Evolutionary conservation across 2,113 vertebrate genomes (phyloP).

Genomic region (Otocyon megalotis): DNA sequence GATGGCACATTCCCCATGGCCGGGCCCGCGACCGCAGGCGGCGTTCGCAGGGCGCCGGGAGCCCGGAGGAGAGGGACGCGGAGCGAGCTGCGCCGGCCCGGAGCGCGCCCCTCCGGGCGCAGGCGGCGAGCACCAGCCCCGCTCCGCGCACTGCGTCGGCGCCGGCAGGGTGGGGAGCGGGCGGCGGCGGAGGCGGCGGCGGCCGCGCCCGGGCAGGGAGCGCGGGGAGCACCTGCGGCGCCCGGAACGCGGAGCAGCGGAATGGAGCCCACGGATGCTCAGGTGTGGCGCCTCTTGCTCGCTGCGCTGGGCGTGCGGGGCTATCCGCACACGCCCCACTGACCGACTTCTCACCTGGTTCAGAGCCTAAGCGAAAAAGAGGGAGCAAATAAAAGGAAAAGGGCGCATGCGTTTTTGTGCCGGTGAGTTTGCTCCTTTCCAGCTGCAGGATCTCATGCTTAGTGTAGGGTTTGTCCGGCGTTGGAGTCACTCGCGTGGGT

Average conservation of each 20-base stretch:
- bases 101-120: not conserved
- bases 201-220: not conserved
- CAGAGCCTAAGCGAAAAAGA: not conserved
- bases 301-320: accelerated
- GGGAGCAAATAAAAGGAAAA: not conserved
- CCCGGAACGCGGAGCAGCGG: not conserved
- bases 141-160: slow-evolving; percentile 37
- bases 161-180: not conserved
- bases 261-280: not conserved
- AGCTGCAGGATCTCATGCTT: not conserved
- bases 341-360: not conserved
- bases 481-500: not conserved
- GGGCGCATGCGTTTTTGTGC: not conserved
- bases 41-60: not conserved
- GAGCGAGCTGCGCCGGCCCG: not conserved
- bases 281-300: not conserved
- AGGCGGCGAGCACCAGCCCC: accelerated
- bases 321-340: not conserved
- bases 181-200: not conserved
- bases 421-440: not conserved
- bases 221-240: not conserved
- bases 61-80: not conserved
- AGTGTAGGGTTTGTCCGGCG: not conserved
- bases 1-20: slow-evolving; percentile 93
- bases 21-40: slow-evolving; percentile 42